Evolutionary conservation across 2,888 invertebrate genomes (phyloP).

Genomic region (Calliphora vomitoria): DNA sequence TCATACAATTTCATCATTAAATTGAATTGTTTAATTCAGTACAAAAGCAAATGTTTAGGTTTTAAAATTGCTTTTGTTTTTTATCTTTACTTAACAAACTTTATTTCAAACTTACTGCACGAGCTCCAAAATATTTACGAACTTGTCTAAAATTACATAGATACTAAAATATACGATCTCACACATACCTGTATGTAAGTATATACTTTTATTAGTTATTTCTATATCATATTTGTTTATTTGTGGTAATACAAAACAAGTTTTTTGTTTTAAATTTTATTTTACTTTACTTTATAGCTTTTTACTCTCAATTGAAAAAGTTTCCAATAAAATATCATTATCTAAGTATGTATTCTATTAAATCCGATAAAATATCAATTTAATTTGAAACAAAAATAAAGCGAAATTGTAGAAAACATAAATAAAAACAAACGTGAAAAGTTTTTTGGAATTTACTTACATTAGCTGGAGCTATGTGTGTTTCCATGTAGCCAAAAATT

Average conservation of each 20-base stretch:
- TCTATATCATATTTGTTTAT: background rate
- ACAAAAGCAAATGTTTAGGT: too few relatives aligned
- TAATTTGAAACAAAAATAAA: background rate
- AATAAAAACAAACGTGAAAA: background rate
- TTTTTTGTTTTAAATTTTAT: background rate
- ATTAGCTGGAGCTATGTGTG: background rate
- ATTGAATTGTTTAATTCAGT: too few relatives aligned
- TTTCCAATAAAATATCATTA: background rate
- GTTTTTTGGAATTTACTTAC: background rate
- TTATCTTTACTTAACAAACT: too few relatives aligned
- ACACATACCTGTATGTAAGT: too few relatives aligned
- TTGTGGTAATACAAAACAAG: background rate
- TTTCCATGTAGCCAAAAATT: background rate
- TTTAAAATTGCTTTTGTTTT: too few relatives aligned
- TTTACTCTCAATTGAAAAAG: background rate
- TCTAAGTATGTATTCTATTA: background rate
- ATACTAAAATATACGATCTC: too few relatives aligned
- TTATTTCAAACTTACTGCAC: too few relatives aligned
- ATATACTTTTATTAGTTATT: too few relatives aligned
- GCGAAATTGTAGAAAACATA: background rate
- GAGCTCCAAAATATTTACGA: too few relatives aligned
- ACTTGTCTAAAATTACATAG: too few relatives aligned
- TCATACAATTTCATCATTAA: too few relatives aligned
- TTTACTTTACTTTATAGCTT: background rate
- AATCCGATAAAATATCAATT: constrained; percentile 14